phyloP scores from a whole-genome alignment of 2,113 vertebrate species.

The Chloropsis cyanopogon region DNA sequence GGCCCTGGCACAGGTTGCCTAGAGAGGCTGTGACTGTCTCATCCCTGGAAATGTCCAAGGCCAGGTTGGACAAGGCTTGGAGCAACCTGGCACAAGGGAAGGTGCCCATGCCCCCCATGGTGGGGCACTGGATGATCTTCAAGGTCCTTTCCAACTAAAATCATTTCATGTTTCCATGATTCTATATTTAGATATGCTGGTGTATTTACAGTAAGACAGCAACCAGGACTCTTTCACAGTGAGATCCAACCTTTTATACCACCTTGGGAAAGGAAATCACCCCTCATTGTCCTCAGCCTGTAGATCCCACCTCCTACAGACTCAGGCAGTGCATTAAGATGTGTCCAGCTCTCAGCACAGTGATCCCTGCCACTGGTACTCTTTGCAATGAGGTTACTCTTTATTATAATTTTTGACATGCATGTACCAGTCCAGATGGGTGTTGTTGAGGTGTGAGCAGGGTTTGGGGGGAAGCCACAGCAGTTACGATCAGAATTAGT shows the following conservation, averaged over 20 bases:
- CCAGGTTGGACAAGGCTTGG: accelerated
- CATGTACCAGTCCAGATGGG: neutral
- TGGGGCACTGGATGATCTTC: neutral
- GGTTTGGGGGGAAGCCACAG: neutral
- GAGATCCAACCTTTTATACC: neutral
- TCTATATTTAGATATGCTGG: neutral
- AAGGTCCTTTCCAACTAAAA: neutral
- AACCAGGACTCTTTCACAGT: neutral
- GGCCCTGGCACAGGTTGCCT: neutral
- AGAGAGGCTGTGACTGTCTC: neutral
- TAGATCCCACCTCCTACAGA: neutral
- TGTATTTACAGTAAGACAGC: neutral
- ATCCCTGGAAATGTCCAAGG: neutral
- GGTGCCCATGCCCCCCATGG: neutral
- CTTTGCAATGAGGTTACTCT: neutral
- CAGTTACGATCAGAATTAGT: neutral
- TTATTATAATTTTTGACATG: neutral
- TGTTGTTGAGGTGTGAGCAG: neutral
- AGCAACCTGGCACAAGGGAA: neutral
- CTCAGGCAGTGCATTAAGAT: accelerated
- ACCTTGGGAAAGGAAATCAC: neutral
- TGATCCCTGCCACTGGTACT: neutral
- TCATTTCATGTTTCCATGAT: neutral
- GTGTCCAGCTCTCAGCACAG: neutral
- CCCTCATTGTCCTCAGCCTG: neutral